Evolutionary conservation across 2,888 invertebrate species (phyloP).

Genomic region (Drosophila yooni): DNA sequence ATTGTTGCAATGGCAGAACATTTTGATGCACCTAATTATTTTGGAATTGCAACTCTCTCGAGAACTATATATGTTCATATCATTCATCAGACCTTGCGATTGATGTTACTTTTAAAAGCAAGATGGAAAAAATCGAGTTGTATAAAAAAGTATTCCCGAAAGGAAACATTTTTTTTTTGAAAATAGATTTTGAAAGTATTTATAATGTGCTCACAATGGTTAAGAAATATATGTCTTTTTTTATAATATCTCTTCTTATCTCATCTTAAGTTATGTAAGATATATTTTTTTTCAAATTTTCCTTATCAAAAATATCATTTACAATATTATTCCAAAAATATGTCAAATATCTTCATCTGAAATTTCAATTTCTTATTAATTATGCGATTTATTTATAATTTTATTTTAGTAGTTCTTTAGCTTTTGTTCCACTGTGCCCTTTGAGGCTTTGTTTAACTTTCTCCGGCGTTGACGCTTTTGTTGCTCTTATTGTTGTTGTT

Average conservation of each 20-base stretch:
- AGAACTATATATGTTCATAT: neutral
- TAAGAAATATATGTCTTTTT: neutral
- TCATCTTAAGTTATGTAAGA: neutral
- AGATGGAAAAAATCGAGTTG: neutral
- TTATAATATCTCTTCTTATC: too few relatives aligned
- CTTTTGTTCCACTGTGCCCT: conserved; percentile 54
- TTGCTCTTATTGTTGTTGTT: conserved; percentile 26
- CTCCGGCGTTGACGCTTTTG: conserved; percentile 50
- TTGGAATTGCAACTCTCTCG: neutral
- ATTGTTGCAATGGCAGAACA: neutral
- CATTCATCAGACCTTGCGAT: neutral
- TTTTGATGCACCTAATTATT: neutral
- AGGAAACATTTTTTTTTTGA: neutral
- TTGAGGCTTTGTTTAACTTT: conserved; percentile 73
- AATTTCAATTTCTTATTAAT: neutral
- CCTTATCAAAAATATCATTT: neutral
- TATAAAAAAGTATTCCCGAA: neutral
- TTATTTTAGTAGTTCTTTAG: neutral
- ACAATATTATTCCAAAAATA: neutral
- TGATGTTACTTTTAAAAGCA: too few relatives aligned
- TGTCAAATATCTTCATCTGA: neutral
- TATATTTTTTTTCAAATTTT: neutral
- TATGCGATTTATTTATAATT: neutral
- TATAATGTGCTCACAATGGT: neutral
- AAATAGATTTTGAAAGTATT: neutral